Conservation (phyloP, 2,113 vertebrate species). For the Stercorarius parasiticus region DNA sequence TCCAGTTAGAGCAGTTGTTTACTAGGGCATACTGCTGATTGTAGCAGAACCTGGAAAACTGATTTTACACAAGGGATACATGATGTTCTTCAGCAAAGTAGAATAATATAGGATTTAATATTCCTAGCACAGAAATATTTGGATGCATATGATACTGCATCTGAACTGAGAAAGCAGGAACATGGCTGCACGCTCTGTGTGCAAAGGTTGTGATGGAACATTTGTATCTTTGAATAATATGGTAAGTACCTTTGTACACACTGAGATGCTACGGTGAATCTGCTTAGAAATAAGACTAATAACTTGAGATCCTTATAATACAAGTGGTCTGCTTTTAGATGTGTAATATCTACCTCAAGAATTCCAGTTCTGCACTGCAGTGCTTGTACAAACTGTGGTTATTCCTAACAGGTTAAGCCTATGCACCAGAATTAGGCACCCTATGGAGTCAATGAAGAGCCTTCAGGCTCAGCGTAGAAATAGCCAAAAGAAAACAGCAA, state of each 20-base stretch:
- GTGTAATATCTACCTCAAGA: background rate
- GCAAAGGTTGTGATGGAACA: background rate
- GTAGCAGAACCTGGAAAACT: background rate
- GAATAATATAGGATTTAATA: background rate
- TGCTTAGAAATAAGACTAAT: background rate
- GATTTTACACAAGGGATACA: background rate
- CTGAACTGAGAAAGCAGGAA: background rate
- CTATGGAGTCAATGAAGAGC: background rate
- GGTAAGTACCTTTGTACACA: background rate
- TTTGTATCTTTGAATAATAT: background rate
- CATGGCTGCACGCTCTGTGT: accelerated
- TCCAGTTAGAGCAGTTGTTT: background rate
- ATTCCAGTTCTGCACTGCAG: background rate
- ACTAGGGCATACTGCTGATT: background rate
- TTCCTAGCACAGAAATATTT: background rate
- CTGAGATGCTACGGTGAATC: background rate
- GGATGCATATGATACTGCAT: background rate
- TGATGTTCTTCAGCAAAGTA: background rate
- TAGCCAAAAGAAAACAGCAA: background rate
- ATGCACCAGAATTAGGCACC: background rate
- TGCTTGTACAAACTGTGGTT: background rate
- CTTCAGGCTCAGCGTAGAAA: background rate
- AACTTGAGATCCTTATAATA: background rate
- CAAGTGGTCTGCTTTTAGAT: background rate
- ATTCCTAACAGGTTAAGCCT: background rate